Percentiles rank a stretch among this genome's conserved stretches.
Conservation (phyloP, 1,140 invertebrate genomes). For the Camponotus vicinus region DNA sequence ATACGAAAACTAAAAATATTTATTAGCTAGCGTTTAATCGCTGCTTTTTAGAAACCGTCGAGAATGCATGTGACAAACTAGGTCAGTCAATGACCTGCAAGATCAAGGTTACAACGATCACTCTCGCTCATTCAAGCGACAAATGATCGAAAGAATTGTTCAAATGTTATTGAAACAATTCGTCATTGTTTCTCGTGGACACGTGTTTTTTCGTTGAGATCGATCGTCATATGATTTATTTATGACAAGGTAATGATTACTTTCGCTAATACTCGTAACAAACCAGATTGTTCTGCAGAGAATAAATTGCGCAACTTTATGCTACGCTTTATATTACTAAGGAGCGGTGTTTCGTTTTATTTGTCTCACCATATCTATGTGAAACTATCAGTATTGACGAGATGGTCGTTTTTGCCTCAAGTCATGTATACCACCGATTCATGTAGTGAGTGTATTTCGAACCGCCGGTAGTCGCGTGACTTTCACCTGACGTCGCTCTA, state of each 20-base stretch:
- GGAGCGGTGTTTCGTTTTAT: neutral
- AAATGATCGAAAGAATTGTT: neutral
- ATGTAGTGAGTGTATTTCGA: conserved; percentile 48
- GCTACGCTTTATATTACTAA: neutral
- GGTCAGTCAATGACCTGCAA: conserved; percentile 68
- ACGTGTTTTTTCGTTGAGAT: neutral
- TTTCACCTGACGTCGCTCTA: conserved; percentile 82
- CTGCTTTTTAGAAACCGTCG: conserved; percentile 68
- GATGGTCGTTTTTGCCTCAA: conserved; percentile 50
- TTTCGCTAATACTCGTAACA: neutral
- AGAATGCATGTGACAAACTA: conserved; percentile 33
- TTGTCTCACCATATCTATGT: conserved; percentile 5
- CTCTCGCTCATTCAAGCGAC: conserved; percentile 66
- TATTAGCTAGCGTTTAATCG: neutral
- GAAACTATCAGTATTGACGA: conserved; percentile 49
- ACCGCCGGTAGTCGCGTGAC: conserved; percentile 69
- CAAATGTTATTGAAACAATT: neutral
- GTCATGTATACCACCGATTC: conserved; percentile 55
- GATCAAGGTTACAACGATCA: conserved; percentile 76
- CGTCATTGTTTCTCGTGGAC: neutral
- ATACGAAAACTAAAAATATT: neutral
- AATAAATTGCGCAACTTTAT: neutral
- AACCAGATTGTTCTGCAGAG: neutral
- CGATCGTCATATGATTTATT: neutral
- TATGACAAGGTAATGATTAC: neutral